Evolutionary conservation across 2,888 invertebrate species (phyloP).

Genomic region (Diarsia dahlii): DNA sequence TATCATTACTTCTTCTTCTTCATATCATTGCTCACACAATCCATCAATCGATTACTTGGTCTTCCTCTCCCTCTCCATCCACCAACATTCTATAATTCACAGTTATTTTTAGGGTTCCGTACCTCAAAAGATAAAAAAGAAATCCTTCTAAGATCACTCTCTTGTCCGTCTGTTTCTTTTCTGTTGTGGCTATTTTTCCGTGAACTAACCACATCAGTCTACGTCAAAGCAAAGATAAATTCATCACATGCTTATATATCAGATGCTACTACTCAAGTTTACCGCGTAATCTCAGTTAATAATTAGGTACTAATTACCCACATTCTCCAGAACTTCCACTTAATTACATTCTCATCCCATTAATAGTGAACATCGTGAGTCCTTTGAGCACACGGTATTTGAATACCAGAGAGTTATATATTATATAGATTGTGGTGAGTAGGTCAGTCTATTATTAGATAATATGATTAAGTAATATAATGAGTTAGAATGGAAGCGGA

Average conservation of each 20-base stretch:
- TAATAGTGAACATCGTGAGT: constrained; percentile 20
- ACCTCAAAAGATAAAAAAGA: too few species aligned
- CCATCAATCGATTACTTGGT: too few species aligned
- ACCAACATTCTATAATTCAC: background rate
- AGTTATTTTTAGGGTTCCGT: too few species aligned
- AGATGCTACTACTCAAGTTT: constrained; percentile 8
- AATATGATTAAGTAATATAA: constrained; percentile 5
- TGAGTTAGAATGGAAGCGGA: background rate
- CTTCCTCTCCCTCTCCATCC: too few species aligned
- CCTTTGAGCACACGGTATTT: constrained; percentile 9
- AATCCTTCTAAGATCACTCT: too few species aligned
- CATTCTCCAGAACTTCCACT: constrained; percentile 21
- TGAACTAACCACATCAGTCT: too few species aligned
- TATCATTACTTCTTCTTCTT: too few species aligned
- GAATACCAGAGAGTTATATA: background rate
- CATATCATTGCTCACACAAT: too few species aligned
- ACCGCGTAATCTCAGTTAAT: constrained; percentile 33
- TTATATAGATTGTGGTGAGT: background rate
- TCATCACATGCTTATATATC: background rate
- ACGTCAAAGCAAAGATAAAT: background rate
- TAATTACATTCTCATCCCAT: constrained; percentile 28
- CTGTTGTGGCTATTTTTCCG: too few species aligned
- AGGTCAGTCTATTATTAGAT: background rate
- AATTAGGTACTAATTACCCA: constrained; percentile 46
- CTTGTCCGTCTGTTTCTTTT: background rate